Conservation (phyloP, 2,797 vertebrate genomes). For the Crax fasciolata region DNA sequence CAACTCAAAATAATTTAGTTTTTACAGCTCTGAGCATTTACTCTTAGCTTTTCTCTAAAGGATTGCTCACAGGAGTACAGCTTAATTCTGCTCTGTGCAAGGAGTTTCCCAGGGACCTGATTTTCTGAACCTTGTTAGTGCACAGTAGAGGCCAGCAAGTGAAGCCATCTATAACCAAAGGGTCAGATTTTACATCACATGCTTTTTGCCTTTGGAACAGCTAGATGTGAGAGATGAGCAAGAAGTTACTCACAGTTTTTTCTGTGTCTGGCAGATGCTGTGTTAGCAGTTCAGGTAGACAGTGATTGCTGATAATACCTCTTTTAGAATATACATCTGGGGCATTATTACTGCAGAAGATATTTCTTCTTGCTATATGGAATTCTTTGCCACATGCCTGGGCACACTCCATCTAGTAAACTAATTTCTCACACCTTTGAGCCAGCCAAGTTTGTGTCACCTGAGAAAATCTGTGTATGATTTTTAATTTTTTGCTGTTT, state of each 20-base stretch:
- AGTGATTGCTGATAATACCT: background rate
- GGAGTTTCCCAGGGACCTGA: background rate
- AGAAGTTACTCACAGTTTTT: background rate
- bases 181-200: background rate
- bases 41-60: background rate
- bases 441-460: background rate
- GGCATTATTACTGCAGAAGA: background rate
- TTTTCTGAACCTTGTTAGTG: background rate
- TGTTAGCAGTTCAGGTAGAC: background rate
- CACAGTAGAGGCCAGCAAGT: background rate
- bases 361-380: background rate
- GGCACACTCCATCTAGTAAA: background rate
- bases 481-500: background rate
- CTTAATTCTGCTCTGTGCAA: background rate
- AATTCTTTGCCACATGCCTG: background rate
- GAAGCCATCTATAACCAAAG: background rate
- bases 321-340: background rate
- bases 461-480: background rate
- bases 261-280: background rate
- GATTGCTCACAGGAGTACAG: background rate
- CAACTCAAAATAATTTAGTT: background rate
- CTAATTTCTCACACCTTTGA: background rate
- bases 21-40: constrained; percentile 5
- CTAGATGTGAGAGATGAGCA: background rate
- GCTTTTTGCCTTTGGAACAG: background rate